Conservation (phyloP, 2,888 invertebrate species). For the Drosophila austrosaltans region DNA sequence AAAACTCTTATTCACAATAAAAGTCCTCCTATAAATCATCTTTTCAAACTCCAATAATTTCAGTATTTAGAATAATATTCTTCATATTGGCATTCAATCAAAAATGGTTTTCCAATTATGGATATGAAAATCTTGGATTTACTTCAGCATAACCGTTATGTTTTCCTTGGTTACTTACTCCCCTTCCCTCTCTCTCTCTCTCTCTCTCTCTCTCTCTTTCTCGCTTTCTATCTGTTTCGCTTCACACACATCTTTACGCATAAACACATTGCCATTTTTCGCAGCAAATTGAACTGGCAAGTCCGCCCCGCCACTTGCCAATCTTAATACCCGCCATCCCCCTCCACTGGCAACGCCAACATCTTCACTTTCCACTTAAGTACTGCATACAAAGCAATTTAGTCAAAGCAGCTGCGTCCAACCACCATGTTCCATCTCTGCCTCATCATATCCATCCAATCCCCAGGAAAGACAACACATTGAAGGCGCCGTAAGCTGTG, state of each 20-base stretch:
- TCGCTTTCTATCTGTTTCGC: not conserved
- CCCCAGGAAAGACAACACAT: constrained; percentile 64
- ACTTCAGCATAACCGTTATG: not conserved
- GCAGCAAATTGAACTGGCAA: constrained; percentile 70
- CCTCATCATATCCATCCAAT: constrained; percentile 55
- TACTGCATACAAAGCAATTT: constrained; percentile 64
- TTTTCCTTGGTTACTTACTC: not conserved
- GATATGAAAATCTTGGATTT: not conserved
- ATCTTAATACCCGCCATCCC: not conserved
- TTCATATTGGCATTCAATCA: constrained; percentile 9
- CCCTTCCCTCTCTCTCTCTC: not conserved
- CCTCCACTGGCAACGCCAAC: constrained; percentile 14
- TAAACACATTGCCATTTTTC: constrained; percentile 71
- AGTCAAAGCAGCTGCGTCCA: constrained; percentile 62
- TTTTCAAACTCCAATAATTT: not conserved
- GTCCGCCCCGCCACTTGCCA: not conserved
- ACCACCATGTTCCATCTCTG: constrained; percentile 39
- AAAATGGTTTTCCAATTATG: not conserved
- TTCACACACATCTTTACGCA: constrained; percentile 71
- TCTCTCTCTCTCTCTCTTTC: not conserved
- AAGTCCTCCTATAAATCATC: too few relatives aligned
- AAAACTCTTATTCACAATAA: too few relatives aligned
- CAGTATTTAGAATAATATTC: not conserved
- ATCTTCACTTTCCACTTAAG: constrained; percentile 43
- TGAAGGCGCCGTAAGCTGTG: constrained; percentile 64